These are phyloP conservation scores for Orycteropus afer DNA, from an alignment of 2,113 vertebrate genomes.

Conservation along the genomic window DNA sequence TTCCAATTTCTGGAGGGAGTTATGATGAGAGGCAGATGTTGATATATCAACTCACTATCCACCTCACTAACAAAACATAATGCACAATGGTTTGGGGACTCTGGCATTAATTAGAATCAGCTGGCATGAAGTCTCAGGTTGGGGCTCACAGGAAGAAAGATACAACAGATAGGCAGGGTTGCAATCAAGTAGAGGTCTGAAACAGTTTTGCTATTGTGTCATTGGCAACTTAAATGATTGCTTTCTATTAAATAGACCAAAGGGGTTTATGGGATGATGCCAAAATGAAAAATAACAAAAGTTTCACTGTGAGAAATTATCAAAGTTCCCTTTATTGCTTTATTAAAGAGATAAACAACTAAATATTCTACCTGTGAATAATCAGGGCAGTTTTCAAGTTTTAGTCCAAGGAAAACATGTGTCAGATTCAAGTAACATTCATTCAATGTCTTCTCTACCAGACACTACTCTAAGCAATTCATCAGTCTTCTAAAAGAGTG, in stretches of 20 bases:
- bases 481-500: not conserved
- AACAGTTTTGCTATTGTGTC: constrained; percentile 27
- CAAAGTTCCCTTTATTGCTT: constrained; percentile 1
- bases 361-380: not conserved
- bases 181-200: not conserved
- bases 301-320: constrained; percentile 29
- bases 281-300: constrained; percentile 46
- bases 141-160: not conserved
- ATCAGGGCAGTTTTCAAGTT: not conserved
- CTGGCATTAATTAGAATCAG: constrained; percentile 36
- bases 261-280: not conserved
- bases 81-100: not conserved
- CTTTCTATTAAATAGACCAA: constrained; percentile 44
- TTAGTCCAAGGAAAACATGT: constrained; percentile 41
- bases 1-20: not conserved
- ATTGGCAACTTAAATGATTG: constrained; percentile 42
- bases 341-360: not conserved
- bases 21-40: constrained; percentile 21
- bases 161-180: not conserved
- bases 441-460: not conserved
- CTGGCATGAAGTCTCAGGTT: not conserved
- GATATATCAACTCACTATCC: not conserved
- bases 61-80: not conserved
- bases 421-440: constrained; percentile 18
- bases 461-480: not conserved